A percentile compares a stretch with the other conserved stretches of the same genome.
Evolutionary conservation across 1,140 invertebrate genomes (phyloP).

Genomic region (Aphidius gifuensis): DNA sequence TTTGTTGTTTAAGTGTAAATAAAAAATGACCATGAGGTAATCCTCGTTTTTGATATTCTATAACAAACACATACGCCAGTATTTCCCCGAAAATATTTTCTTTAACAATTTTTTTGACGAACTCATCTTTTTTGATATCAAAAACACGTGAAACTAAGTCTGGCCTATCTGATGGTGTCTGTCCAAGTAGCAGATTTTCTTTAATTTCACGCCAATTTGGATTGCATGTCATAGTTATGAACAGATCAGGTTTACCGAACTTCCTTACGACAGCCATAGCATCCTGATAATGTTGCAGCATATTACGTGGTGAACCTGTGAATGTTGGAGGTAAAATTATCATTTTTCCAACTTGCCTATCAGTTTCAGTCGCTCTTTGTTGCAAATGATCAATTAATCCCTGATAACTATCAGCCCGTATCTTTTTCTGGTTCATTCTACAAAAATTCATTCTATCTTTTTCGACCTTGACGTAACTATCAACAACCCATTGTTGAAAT

Average conservation of each 20-base stretch:
- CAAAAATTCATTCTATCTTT: slow-evolving; percentile 2
- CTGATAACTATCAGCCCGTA: slow-evolving; percentile 8
- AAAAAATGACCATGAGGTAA: slow-evolving; percentile 14
- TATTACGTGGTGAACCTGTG: slow-evolving; percentile 5
- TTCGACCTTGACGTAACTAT: slow-evolving; percentile 10
- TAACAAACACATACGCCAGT: slow-evolving; percentile 1
- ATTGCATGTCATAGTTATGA: no score
- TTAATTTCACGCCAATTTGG: no score
- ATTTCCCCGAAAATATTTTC: slow-evolving; percentile 12
- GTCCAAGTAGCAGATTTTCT: no score
- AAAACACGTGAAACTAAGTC: slow-evolving; percentile 20
- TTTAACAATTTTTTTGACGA: slow-evolving; percentile 14
- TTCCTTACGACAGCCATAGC: no score
- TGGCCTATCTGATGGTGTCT: no score
- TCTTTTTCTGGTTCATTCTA: not conserved
- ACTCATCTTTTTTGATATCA: slow-evolving; percentile 17
- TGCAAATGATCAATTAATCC: slow-evolving; percentile 12
- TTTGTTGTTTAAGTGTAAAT: slow-evolving; percentile 28
- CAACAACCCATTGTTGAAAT: slow-evolving; percentile 10
- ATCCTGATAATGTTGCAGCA: slow-evolving; percentile 5
- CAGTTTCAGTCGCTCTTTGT: not conserved
- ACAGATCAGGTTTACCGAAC: no score
- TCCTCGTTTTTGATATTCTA: slow-evolving; percentile 10
- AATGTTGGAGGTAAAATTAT: no score
- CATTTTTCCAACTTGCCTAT: no score